Evolutionary conservation across 2,797 vertebrate genomes (phyloP), one percentile per base, ranked within the genome.

Genomic region (Melanotaenia trifasciata): DNA sequence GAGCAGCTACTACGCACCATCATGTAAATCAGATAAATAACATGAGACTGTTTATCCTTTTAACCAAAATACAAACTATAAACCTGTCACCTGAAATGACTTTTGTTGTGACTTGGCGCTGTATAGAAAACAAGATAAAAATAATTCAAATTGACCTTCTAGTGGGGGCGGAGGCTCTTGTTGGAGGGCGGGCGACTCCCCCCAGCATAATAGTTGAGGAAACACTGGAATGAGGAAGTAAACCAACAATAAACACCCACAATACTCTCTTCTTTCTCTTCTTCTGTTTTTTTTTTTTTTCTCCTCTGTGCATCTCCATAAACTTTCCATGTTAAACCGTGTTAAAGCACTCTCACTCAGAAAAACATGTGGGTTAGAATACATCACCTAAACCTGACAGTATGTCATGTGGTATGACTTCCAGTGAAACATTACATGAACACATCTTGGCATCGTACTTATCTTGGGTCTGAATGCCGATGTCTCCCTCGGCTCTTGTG

Each of bases 181-280:
- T 33, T 33, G 32, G 7, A 33, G 32, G 32, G 32, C 32, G 6
- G 32, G 32, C 32, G 32, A 6, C 32, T 33, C 32, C 32, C 32
- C 32, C 32, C 32, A 33, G 32, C 7, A 33, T 33, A 33, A 33
- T 6, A 7, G 32, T 33, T 6, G 32, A 7, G 32, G 7, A 33
- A 33, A 33, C 5, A 33, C 32, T 33, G 32, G 32, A 33, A 33
- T 33, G 32, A 33, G 43, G 65, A 70, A 74, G 70, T n/a, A 57
- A 70, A 80, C 76, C 76, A 81, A 63, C 64, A 79, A 68, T 86
- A 79, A 84, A 70, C 87, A 79, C 24, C 64, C 53, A 66, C 77
- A 81, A 90, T 84, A 91, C 90, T 91, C 79, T 80, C 61, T 32
- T 9, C 43, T 65, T 40, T 0, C 38, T 79, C 57, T 36, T 58